Percentiles rank a stretch among this genome's conserved stretches.
Conservation (phyloP, 2,797 vertebrate genomes). For the Myioborus melanocephalus region DNA sequence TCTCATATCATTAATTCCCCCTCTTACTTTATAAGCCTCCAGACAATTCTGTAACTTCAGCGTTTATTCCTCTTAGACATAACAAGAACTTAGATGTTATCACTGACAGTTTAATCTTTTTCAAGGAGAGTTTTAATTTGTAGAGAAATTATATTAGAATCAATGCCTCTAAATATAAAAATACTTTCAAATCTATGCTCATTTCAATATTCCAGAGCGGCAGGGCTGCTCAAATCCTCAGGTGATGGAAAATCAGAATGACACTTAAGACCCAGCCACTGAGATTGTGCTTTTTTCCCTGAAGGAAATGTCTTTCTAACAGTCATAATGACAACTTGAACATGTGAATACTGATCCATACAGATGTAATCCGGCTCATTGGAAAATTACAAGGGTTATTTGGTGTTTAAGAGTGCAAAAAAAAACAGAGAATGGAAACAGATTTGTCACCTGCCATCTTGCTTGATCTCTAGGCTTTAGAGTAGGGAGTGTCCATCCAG, state of each 20-base stretch:
- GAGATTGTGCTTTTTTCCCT: not conserved
- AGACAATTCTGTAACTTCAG: slow-evolving; percentile 64
- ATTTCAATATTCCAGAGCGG: slow-evolving; percentile 29
- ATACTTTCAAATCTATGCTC: slow-evolving; percentile 33
- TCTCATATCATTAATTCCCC: slow-evolving; percentile 35
- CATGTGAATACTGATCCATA: not conserved
- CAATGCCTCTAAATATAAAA: slow-evolving; percentile 52
- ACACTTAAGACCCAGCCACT: not conserved
- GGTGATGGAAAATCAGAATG: slow-evolving; percentile 31
- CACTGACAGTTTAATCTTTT: slow-evolving; percentile 61
- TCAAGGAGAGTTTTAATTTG: slow-evolving; percentile 62
- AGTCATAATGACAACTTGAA: not conserved
- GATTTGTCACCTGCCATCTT: not conserved
- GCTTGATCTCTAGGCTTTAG: not conserved
- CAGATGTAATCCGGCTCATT: not conserved
- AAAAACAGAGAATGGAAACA: not conserved
- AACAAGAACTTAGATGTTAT: slow-evolving; percentile 62
- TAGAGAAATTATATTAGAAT: slow-evolving; percentile 53
- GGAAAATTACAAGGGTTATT: not conserved
- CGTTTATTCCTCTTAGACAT: slow-evolving; percentile 57
- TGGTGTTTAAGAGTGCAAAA: not conserved
- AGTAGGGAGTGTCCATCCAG: not conserved
- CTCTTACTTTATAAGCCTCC: slow-evolving; percentile 52
- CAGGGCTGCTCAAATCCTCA: not conserved
- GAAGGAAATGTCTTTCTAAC: not conserved